Base-by-base conservation (phyloP, 2,888 invertebrate genomes). In the Mesoligia furuncula region DNA sequence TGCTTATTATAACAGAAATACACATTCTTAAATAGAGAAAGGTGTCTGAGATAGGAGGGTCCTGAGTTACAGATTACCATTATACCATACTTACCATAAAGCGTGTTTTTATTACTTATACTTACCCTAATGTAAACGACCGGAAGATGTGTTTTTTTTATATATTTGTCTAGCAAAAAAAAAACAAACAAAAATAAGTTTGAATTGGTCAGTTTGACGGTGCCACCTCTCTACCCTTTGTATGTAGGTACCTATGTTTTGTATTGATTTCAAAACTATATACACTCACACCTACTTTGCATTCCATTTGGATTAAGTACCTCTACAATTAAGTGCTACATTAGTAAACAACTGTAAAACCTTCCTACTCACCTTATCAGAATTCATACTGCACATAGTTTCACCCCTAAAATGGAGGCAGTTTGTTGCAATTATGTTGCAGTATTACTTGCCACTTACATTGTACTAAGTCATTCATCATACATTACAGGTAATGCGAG, bases 401-500 rank as follows among this genome's bases (percentile, higher is more conserved):
- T 81, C 75, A 59, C 57, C 75, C 67, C 68, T 27, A 64, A 67
- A 67, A 62, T 67, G 67, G 75, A 62, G n/a, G 61, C 54, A n/a
- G n/a, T n/a, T n/a, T n/a, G n/a, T n/a, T n/a, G n/a, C n/a, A 48
- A 80, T 75, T 80, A 79, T 39, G 54, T 57, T 72, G 45, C 62
- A 31, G 36, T 61, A 45, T 27, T 61, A 65, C 27, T 69, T 61
- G 36, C 45, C n/a, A 79, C 42, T 66, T 61, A 61, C 24, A 24
- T 59, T 45, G 17, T 67, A 59, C 62, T 61, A 54, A 70, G 2
- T 48, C 36, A 67, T 73, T 48, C 68, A 57, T 64, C 39, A 54
- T 73, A 66, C 13, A 15, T 87, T 90, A 27, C 92, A 97, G 97
- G 97, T 96, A 92, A 97, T 97, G 97, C 95, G 92, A 95, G 95